Base-by-base conservation (phyloP, 2,888 invertebrate species). In the Microplitis manilae region DNA sequence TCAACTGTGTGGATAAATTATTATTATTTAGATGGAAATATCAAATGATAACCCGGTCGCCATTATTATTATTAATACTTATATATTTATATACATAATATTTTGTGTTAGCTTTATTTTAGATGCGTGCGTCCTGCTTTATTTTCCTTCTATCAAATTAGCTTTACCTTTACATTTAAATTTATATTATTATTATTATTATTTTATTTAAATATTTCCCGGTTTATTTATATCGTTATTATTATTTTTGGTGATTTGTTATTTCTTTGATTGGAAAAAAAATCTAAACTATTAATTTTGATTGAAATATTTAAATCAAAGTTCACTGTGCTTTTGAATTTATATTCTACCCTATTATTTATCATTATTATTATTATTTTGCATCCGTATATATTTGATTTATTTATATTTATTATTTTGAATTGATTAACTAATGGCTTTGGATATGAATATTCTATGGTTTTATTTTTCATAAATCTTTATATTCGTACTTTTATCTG, bases 361-460 rank as follows among this genome's bases (percentile, higher is more conserved):
- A 17, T 17, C 17, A 17, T 41, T 17, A 72, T 70, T 70, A 65
- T 74, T 65, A 71, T 74, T 62, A 75, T 15, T 20, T 73, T 75
- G 30, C 39, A 61, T 76, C 67, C 64, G 13, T 50, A n/a, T 62
- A 15, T 68, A 78, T 79, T 79, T 76, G 75, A 82, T 83, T 83
- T 82, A 80, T 79, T 79, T 76, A 74, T 80, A 78, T 77, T 82
- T 40, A 68, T 82, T 78, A 77, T 79, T 81, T 84, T 80, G 80
- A 79, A 83, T 80, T 80, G 73, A 62, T 17, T 73, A 70, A 70
- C 77, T 20, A 68, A 59, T 60, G 71, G 70, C 61, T 77, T 68
- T 73, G 64, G 73, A 40, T 6, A 73, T 62, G 41, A 65, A 65
- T 74, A 71, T 41, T 15, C 62, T 9, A 64, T 38, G 60, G 61